Conservation (phyloP, 2,888 invertebrate genomes). For the Dromius quadrimaculatus region DNA sequence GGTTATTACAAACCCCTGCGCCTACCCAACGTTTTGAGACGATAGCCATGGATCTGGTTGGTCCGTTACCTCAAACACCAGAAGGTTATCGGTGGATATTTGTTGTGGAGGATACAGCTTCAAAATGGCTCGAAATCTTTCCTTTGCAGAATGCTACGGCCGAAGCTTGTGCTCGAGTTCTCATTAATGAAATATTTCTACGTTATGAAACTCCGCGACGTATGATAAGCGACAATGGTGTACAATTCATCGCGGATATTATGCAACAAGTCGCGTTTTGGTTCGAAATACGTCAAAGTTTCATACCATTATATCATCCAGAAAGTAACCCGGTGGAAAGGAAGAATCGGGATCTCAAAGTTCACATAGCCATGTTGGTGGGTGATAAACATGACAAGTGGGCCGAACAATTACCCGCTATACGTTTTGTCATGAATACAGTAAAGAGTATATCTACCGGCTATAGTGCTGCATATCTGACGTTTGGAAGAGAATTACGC, state of each 20-base stretch:
- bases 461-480: constrained; percentile 56
- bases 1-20: constrained; percentile 49
- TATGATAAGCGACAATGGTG: constrained; percentile 58
- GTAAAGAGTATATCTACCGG: constrained; percentile 54
- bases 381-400: no score
- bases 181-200: constrained; percentile 60
- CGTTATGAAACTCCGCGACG: constrained; percentile 60
- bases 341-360: no score
- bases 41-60: background rate
- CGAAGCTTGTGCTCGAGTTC: constrained; percentile 56
- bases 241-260: background rate
- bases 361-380: no score
- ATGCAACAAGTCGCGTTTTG: constrained; percentile 58
- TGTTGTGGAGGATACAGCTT: constrained; percentile 43
- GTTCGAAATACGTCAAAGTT: no score
- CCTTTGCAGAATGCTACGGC: constrained; percentile 58
- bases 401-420: constrained; percentile 54
- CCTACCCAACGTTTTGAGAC: background rate
- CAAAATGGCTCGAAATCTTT: constrained; percentile 60
- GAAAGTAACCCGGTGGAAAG: no score
- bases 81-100: background rate
- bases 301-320: no score
- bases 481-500: constrained; percentile 57
- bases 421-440: constrained; percentile 58
- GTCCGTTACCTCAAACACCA: background rate